A percentile compares a stretch with the other conserved stretches of the same genome.
phyloP scores from a whole-genome alignment of 1,140 invertebrate genomes.

The Coenobita brevimanus region DNA sequence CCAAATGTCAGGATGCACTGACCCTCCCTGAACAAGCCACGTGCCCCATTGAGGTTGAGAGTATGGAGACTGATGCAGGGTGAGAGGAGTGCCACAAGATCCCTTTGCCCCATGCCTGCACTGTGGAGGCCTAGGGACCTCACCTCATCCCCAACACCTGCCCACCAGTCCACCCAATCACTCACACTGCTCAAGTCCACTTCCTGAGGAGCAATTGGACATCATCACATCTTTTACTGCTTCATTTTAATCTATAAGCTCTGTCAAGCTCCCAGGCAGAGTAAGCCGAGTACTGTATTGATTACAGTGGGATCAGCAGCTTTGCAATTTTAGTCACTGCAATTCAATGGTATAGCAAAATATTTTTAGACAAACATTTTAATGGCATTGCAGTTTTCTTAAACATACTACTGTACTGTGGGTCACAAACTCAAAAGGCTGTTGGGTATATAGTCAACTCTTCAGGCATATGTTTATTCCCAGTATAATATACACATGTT shows the following conservation, averaged over 20 bases:
- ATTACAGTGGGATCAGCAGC: too few species aligned
- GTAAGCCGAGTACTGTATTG: background rate
- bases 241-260: background rate
- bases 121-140: slow-evolving; percentile 51
- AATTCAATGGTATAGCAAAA: too few species aligned
- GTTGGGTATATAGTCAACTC: too few species aligned
- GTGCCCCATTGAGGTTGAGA: slow-evolving; percentile 53
- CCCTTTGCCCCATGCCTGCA: slow-evolving; percentile 42
- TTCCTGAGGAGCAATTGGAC: slow-evolving; percentile 37
- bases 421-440: too few species aligned
- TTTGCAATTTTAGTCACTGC: too few species aligned
- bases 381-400: too few species aligned
- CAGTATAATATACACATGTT: too few species aligned
- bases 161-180: slow-evolving; percentile 51
- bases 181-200: slow-evolving; percentile 30
- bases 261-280: background rate
- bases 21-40: slow-evolving; percentile 58
- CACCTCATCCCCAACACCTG: slow-evolving; percentile 25
- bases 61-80: slow-evolving; percentile 45
- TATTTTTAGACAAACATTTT: too few species aligned
- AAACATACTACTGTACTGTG: too few species aligned
- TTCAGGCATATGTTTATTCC: too few species aligned
- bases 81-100: slow-evolving; percentile 43
- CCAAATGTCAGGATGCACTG: slow-evolving; percentile 2
- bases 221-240: background rate